phyloP scores from a whole-genome alignment of 2,113 vertebrate species.

The Acinonyx jubatus region DNA sequence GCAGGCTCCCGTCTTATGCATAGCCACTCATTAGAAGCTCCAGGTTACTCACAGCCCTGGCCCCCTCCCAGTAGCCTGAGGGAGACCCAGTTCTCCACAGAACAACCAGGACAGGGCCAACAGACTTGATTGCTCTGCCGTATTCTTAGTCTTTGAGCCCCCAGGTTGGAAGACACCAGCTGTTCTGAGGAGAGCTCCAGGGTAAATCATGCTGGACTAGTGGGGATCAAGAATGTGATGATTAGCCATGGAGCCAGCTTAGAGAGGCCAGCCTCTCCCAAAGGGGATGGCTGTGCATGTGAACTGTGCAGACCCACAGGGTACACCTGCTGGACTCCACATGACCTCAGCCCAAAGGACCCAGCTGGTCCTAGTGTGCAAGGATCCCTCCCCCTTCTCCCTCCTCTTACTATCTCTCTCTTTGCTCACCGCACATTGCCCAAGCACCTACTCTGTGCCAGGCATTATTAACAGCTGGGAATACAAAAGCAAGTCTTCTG shows the following conservation, averaged over 20 bases:
- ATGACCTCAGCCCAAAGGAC: not conserved
- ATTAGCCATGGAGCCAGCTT: not conserved
- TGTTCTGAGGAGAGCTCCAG: not conserved
- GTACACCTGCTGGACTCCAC: not conserved
- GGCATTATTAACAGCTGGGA: conserved; percentile 25
- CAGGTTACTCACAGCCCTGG: not conserved
- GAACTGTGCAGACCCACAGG: accelerated
- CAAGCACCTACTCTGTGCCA: not conserved
- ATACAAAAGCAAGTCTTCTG: conserved; percentile 35
- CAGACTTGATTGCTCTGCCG: not conserved
- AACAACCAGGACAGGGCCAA: not conserved
- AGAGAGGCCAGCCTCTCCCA: not conserved
- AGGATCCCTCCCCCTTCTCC: not conserved
- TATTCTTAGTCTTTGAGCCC: not conserved
- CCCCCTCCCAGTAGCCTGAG: not conserved
- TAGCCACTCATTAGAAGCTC: not conserved
- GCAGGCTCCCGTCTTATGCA: not conserved
- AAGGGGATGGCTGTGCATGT: not conserved
- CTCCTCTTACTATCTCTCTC: not conserved
- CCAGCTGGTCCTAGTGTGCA: too few species aligned
- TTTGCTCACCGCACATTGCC: not conserved
- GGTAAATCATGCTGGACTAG: not conserved
- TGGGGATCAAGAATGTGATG: not conserved
- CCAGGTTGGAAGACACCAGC: not conserved
- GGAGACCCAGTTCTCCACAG: not conserved